Percentiles rank a stretch among this genome's conserved stretches.
Conservation (phyloP, 35 echinoderm and acorn worm species). For the Ophiothrix spiculata region DNA sequence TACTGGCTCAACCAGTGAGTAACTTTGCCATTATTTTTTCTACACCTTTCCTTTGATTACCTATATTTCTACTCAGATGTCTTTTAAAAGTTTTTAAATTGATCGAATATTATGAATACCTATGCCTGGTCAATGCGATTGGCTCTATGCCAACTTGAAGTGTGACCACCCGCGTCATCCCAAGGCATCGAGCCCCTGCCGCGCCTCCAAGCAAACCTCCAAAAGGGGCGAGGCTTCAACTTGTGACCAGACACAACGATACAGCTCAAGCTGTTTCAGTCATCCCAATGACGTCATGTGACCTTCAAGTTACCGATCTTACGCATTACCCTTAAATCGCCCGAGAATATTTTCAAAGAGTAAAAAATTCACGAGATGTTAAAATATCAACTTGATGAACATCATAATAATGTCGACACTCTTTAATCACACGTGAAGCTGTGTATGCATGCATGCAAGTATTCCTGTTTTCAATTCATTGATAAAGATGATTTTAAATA, state of each 20-base stretch:
- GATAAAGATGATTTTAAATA: not conserved
- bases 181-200: not conserved
- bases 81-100: too few relatives aligned
- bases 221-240: conserved; percentile 3
- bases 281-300: not conserved
- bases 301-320: not conserved
- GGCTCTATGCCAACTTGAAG: too few relatives aligned
- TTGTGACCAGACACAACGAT: not conserved
- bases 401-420: not conserved
- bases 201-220: too few relatives aligned
- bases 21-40: too few relatives aligned
- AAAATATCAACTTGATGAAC: not conserved
- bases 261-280: not conserved
- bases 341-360: not conserved
- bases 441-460: not conserved
- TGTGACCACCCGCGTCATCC: too few relatives aligned
- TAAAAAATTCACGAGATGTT: not conserved
- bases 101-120: too few relatives aligned
- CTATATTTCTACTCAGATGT: too few relatives aligned
- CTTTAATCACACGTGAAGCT: too few relatives aligned
- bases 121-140: too few relatives aligned
- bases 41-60: too few relatives aligned
- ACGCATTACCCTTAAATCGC: not conserved
- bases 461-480: not conserved
- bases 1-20: too few relatives aligned